A percentile compares a stretch with the other conserved stretches of the same genome.
Conservation (phyloP, 1,140 invertebrate genomes). For the Eulimnadia texana region DNA sequence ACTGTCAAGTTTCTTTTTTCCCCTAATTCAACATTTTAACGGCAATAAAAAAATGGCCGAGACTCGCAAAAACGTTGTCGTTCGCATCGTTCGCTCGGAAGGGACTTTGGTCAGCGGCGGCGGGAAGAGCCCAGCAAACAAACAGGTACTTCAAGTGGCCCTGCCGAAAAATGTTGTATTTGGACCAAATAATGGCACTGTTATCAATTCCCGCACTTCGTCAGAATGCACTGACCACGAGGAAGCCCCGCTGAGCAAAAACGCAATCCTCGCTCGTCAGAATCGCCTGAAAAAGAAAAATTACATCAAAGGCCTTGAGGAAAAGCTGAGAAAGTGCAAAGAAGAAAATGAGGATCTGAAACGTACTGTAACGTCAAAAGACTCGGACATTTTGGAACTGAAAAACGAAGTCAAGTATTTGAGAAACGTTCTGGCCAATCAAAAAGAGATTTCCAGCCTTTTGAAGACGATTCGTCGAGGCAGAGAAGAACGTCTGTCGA, state of each 20-base stretch:
- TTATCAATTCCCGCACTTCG: not conserved
- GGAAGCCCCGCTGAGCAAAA: conserved; percentile 2
- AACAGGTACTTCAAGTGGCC: conserved; percentile 4
- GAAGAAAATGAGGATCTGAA: conserved; percentile 5
- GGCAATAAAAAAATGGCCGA: too few relatives aligned
- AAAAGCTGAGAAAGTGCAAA: not conserved
- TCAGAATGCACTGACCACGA: not conserved
- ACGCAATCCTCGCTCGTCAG: conserved; percentile 6
- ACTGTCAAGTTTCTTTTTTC: too few relatives aligned
- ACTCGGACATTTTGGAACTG: not conserved
- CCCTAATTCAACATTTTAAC: too few relatives aligned
- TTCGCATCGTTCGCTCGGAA: too few relatives aligned
- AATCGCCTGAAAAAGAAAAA: conserved; percentile 11
- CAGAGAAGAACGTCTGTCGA: conserved; percentile 1
- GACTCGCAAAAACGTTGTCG: too few relatives aligned
- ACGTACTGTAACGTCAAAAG: conserved; percentile 1
- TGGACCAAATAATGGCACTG: not conserved
- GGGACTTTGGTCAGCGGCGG: too few relatives aligned
- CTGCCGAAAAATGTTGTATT: conserved; percentile 5
- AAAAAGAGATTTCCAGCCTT: conserved; percentile 6
- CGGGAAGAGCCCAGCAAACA: too few relatives aligned
- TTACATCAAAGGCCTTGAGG: conserved; percentile 9
- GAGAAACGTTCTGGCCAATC: conserved; percentile 11
- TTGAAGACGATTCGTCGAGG: not conserved
- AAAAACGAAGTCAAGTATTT: conserved; percentile 9